Percentiles rank a stretch among this genome's conserved stretches.
phyloP scores from a whole-genome alignment of 1,140 invertebrate genomes.

The Dendrolimus kikuchii region DNA sequence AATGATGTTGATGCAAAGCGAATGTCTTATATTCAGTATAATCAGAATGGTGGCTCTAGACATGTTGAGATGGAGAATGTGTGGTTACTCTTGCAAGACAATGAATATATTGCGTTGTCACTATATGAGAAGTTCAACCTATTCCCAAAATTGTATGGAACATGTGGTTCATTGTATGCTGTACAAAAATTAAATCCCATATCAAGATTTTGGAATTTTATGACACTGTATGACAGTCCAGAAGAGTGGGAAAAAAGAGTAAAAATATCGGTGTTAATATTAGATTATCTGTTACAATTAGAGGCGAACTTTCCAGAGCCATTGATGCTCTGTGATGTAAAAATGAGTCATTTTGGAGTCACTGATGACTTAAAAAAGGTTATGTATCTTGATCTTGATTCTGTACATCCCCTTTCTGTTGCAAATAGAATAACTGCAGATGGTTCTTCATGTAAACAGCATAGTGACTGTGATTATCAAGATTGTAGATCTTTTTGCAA shows the following conservation, averaged over 20 bases:
- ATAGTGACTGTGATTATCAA: conserved; percentile 78
- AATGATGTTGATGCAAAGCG: conserved; percentile 60
- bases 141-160: conserved; percentile 78
- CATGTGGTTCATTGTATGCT: conserved; percentile 76
- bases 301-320: too few relatives aligned
- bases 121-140: conserved; percentile 74
- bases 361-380: too few relatives aligned
- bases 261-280: too few relatives aligned
- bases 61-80: conserved; percentile 34
- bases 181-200: conserved; percentile 73
- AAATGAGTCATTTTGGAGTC: too few relatives aligned
- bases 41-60: conserved; percentile 19
- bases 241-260: too few relatives aligned
- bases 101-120: conserved; percentile 73
- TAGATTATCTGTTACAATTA: too few relatives aligned
- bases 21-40: conserved; percentile 32
- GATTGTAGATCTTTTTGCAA: conserved; percentile 77
- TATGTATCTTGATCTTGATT: too few relatives aligned
- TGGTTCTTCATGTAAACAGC: conserved; percentile 65
- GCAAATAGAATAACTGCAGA: conserved; percentile 50
- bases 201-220: too few relatives aligned
- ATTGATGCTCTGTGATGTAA: too few relatives aligned
- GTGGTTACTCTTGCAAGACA: too few relatives aligned
- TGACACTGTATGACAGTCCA: too few relatives aligned
- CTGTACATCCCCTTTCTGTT: too few relatives aligned